Evolutionary conservation across 2,888 invertebrate genomes (phyloP).

Genomic region (Dysmachus trigonus): DNA sequence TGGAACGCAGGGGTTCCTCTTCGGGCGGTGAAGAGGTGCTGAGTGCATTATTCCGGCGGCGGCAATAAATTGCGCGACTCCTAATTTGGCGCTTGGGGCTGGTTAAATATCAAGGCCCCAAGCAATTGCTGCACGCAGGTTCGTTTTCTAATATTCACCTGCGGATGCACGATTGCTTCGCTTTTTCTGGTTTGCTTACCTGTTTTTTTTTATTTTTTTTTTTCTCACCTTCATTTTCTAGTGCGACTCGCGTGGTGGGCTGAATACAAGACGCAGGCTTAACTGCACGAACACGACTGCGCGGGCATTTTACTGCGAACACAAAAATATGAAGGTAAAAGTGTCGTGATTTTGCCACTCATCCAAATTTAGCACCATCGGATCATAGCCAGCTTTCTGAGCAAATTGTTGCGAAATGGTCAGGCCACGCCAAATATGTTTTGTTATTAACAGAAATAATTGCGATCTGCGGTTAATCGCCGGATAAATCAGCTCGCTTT

Average conservation of each 20-base stretch:
- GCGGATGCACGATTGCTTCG: conserved; percentile 1
- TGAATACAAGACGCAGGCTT: neutral
- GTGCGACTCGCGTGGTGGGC: neutral
- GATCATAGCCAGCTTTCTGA: neutral
- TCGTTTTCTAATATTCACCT: conserved; percentile 29
- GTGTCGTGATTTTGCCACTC: conserved; percentile 22
- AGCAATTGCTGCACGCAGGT: neutral
- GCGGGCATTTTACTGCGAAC: neutral
- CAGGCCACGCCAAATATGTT: conserved; percentile 11
- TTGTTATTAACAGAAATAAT: conserved; percentile 21
- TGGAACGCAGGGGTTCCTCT: neutral
- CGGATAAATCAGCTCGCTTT: neutral
- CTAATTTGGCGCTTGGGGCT: conserved; percentile 12
- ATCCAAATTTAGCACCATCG: conserved; percentile 16
- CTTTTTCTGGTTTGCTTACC: neutral
- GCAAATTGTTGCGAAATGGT: neutral
- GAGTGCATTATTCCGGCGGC: conserved; percentile 5
- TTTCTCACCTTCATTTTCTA: neutral
- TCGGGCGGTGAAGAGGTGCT: neutral
- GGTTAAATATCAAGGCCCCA: conserved; percentile 28
- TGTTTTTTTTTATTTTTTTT: neutral
- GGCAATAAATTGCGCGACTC: conserved; percentile 8
- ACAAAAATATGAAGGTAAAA: conserved; percentile 19
- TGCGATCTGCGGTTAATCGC: conserved; percentile 12
- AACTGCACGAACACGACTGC: neutral